Conservation (phyloP, 2,888 invertebrate species). For the Lapara coniferarum region DNA sequence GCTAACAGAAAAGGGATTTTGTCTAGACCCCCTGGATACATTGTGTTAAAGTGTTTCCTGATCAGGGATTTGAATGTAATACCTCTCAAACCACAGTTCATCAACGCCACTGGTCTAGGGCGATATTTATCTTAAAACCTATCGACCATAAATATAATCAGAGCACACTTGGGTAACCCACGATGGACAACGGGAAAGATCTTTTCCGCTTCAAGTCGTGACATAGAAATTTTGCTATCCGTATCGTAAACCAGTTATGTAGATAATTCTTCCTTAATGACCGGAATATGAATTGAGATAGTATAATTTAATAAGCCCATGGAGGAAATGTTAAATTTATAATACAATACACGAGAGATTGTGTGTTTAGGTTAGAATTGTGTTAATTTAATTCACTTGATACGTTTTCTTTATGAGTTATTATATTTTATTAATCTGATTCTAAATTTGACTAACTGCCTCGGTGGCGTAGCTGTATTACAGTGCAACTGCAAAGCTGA, state of each 20-base stretch:
- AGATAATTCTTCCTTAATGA: constrained; percentile 28
- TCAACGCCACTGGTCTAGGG: too few species aligned
- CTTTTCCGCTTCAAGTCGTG: constrained; percentile 4
- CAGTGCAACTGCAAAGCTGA: too few species aligned
- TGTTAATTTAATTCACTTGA: not conserved
- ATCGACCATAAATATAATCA: constrained; percentile 10
- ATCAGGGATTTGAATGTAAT: too few species aligned
- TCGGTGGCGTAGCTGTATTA: too few species aligned
- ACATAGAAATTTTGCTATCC: constrained; percentile 17
- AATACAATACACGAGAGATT: constrained; percentile 5
- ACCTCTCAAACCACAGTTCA: too few species aligned
- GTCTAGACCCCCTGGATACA: too few species aligned
- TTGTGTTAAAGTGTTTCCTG: too few species aligned
- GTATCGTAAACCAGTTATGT: constrained; percentile 7
- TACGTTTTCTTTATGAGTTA: not conserved
- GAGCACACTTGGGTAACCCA: constrained; percentile 9
- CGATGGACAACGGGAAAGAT: constrained; percentile 4
- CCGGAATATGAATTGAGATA: constrained; percentile 42
- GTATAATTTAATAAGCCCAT: constrained; percentile 1
- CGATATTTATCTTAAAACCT: not conserved
- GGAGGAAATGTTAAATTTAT: not conserved
- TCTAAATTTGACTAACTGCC: not conserved
- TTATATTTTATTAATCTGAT: not conserved
- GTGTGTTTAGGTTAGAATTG: not conserved
- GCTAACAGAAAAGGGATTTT: too few species aligned